A percentile compares a stretch with the other conserved stretches of the same genome.
Evolutionary conservation across 2,888 invertebrate species (phyloP).

Genomic region (Melanostoma scalare): DNA sequence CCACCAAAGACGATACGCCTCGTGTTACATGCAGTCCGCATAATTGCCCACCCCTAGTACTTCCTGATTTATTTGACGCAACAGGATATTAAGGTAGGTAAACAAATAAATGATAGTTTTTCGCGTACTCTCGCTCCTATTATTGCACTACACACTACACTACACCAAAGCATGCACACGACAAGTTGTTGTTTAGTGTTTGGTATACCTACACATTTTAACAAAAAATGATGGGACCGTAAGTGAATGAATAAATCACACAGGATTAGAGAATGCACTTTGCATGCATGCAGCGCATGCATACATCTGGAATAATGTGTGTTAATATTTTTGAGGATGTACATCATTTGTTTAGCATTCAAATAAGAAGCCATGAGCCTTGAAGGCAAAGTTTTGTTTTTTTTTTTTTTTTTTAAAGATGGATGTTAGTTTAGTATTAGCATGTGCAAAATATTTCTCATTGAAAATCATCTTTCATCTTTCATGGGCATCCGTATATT

Average conservation of each 20-base stretch:
- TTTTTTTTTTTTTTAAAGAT: no score
- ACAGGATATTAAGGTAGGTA: slow-evolving; percentile 81
- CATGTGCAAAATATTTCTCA: no score
- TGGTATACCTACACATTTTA: slow-evolving; percentile 1
- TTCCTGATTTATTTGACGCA: slow-evolving; percentile 82
- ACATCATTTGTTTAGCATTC: slow-evolving; percentile 12
- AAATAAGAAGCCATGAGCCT: slow-evolving; percentile 5
- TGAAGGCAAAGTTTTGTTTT: neutral
- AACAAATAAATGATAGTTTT: slow-evolving; percentile 53
- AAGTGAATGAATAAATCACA: slow-evolving; percentile 39
- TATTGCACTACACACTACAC: neutral
- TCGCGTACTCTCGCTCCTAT: slow-evolving; percentile 18
- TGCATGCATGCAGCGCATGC: slow-evolving; percentile 7
- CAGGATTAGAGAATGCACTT: slow-evolving; percentile 9
- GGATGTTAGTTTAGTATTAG: no score
- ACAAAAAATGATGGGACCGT: slow-evolving; percentile 27
- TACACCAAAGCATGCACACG: neutral
- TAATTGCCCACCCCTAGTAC: slow-evolving; percentile 81
- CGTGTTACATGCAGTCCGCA: slow-evolving; percentile 82
- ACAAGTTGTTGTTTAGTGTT: neutral
- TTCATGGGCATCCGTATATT: no score
- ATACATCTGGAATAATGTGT: slow-evolving; percentile 44
- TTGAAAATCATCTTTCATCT: no score
- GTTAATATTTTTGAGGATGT: slow-evolving; percentile 46
- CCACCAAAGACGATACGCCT: slow-evolving; percentile 80